Base-by-base conservation (phyloP, 53 echinoderm and acorn worm species). In the Crossaster papposus region DNA sequence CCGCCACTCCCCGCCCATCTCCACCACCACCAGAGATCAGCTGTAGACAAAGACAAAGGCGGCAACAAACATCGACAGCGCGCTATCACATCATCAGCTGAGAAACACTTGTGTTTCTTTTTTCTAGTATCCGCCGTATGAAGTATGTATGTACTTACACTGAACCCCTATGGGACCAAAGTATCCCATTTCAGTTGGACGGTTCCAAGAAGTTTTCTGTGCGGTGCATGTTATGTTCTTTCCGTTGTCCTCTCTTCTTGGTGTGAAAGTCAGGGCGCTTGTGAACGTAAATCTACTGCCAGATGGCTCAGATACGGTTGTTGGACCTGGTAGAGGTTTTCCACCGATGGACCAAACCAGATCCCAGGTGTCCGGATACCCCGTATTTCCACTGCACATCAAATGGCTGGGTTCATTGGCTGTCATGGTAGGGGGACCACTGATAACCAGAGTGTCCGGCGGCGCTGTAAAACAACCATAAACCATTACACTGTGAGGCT, bases 241-340 rank as follows among this genome's bases (percentile, higher is more conserved):
- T 20, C 89, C 81, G 9, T 81, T 70, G 70, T 72, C 71, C 32
- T 18, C 33, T 81, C 71, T 80, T 4, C 3, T 11, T 17, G 89
- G 80, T 30, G 70, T 89, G 23, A 81, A 65, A 34, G 10, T 29
- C 54, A 87, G 12, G 24, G 55, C 55, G 32, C 87, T 87, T 15
- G 54, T 64, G 63, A 76, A 77, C n/a, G 1, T 35, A 36, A 76
- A 74, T 2, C 58, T 20, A 13, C 29, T 23, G 2, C 63, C 87
- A 4, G 2, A 50, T 37, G 83, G 3, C 2, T 28, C 13, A 14
- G 83, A 32, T 22, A 24, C 2, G 6, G 83, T 83, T 13, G 18
- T 30, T 23, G 68, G 11, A 44, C 51, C 51, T 1, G 71, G 17
- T 13, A 83, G 9, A 30, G 51, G 70, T 29, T 28, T 38, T 38